Base-by-base conservation (phyloP, 2,113 vertebrate genomes). In the Zosterops japonicus region DNA sequence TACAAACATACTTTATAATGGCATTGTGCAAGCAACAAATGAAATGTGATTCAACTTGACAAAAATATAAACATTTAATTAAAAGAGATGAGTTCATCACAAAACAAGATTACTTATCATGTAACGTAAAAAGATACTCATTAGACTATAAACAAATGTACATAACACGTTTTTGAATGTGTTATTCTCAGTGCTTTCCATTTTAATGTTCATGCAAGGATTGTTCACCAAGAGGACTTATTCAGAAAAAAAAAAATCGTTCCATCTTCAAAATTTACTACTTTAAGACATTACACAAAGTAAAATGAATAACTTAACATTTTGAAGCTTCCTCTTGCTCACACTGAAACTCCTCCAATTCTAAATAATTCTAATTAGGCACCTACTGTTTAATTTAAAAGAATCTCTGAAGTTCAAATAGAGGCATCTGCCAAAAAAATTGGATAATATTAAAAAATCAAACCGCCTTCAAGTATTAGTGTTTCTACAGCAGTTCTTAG, bases 31-130 rank as follows among this genome's bases (percentile, higher is more conserved):
- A 69, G 46, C 56, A 55, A 85, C 5, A 95, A 87, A 85, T 72
- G 20, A 93, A 94, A 95, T 81, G 21, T 36, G 60, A 76, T 39
- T 94, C 78, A 76, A 18, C 18, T 68, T 87, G 61, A 50, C n/a
- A 90, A 84, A 92, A 90, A 82, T 47, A 19, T 70, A 96, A 92
- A 78, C 77, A 74, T 85, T 93, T 78, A 89, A 95, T 87, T 92
- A 91, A 83, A 92, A 87, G 7, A 71, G 60, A 39, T 57, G 19
- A 78, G 22, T 47, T 89, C 90, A 63, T 94, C 79, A 72, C 78
- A 90, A 75, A 91, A 75, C 33, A 89, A 77, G 52, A 91, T 50
- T 91, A 55, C 35, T 87, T 69, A 90, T 78, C 83, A 56, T 57
- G 74, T 82, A 60, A 94, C 53, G 19, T 77, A 93, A 85, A 96